Base-by-base conservation (phyloP, 2,888 invertebrate species). In the Drosophila barbarae region DNA sequence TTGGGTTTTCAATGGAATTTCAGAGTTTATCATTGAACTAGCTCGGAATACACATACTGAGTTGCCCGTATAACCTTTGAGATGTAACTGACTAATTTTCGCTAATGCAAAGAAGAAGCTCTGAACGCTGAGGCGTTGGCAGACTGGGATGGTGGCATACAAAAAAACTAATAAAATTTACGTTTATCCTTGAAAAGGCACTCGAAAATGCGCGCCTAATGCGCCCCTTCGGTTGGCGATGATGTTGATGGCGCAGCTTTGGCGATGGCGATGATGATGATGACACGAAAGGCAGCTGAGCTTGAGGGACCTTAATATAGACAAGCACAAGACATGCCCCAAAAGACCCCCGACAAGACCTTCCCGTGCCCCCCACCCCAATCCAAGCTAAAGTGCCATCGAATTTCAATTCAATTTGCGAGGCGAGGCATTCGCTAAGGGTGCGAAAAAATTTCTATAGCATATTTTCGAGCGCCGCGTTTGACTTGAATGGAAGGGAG, bases 341-440 rank as follows among this genome's bases (percentile, higher is more conserved):
- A 35, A 69, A 69, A 65, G 72, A 56, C 75, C 60, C 76, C 70
- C 72, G 61, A 54, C 57, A 60, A 66, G 61, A 50, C 66, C 50
- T 38, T 42, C 30, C 32, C 50, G 9, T 21, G 34, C 44, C 35
- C 63, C 39, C 63, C 53, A 35, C 18, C 15, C 50, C 61, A 52
- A 55, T 56, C 36, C 41, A 38, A 38, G 60, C 75, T 73, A 83
- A 81, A 85, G 85, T 82, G 82, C 82, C 82, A 82, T 85, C 74
- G 82, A 82, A 85, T 83, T 82, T 82, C 82, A 82, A 82, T 82
- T 82, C 82, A 82, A 82, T 82, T 82, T 82, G 77, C 75, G 71
- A 63, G 69, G 71, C 74, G 49, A 59, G 59, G 72, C 72, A 67
- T 64, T 64, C 64, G 69, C 70, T 61, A 72, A 75, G 83, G 74